Evolutionary conservation across 2,113 vertebrate species (phyloP).

Genomic region (Thalassoma bifasciatum): DNA sequence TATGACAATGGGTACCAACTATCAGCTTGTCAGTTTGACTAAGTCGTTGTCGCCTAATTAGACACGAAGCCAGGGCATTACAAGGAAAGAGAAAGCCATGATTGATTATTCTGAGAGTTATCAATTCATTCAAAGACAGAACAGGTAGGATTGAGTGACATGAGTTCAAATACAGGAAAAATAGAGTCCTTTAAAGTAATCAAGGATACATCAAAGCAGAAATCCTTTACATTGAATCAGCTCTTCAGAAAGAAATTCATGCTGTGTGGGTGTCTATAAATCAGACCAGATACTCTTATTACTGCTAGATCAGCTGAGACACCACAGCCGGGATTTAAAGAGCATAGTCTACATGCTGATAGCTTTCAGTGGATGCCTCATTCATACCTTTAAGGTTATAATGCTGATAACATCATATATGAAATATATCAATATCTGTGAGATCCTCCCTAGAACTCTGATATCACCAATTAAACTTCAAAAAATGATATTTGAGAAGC

Average conservation of each 20-base stretch:
- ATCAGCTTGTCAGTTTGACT: conserved; percentile 3
- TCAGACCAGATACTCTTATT: conserved; percentile 50
- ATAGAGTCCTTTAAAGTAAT: too few species aligned
- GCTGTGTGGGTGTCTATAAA: conserved; percentile 35
- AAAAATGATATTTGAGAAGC: too few species aligned
- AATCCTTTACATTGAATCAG: conserved; percentile 35
- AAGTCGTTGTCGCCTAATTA: neutral
- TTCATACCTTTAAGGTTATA: conserved; percentile 18
- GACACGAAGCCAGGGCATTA: too few species aligned
- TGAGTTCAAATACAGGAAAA: neutral
- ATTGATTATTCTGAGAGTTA: too few species aligned
- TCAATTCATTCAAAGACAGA: too few species aligned
- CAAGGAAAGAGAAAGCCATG: too few species aligned
- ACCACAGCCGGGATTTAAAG: neutral
- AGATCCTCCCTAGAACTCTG: neutral
- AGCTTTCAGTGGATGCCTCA: conserved; percentile 10
- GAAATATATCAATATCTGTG: neutral
- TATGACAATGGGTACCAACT: neutral
- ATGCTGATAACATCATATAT: conserved; percentile 23
- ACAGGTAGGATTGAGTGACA: neutral
- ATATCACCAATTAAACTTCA: too few species aligned
- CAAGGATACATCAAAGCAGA: conserved; percentile 34
- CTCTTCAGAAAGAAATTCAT: conserved; percentile 30
- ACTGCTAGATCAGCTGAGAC: conserved; percentile 43
- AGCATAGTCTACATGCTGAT: neutral